phyloP scores from a whole-genome alignment of 2,888 invertebrate species.

The Erpobdella octoculata region DNA sequence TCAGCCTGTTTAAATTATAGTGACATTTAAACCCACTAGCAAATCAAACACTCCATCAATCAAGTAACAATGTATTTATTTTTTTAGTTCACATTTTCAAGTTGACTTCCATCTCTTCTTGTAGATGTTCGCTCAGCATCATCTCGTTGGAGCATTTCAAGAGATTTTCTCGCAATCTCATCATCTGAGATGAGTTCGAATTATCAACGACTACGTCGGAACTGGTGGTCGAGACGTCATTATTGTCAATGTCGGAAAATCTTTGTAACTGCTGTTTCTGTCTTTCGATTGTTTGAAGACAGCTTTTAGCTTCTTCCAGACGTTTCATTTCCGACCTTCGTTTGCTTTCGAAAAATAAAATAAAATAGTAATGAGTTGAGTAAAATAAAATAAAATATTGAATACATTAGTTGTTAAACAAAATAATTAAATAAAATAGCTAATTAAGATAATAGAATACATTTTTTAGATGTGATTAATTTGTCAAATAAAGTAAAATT shows the following conservation, averaged over 20 bases:
- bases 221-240: not conserved
- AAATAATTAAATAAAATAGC: slow-evolving; percentile 11
- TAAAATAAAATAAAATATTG: not conserved
- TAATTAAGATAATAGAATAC: too few relatives aligned
- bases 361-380: not conserved
- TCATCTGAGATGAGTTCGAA: slow-evolving; percentile 49
- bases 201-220: slow-evolving; percentile 45
- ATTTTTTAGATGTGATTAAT: too few relatives aligned
- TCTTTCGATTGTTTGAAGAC: slow-evolving; percentile 43
- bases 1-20: too few relatives aligned
- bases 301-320: slow-evolving; percentile 46
- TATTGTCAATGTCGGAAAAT: not conserved
- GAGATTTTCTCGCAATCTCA: slow-evolving; percentile 47
- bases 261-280: slow-evolving; percentile 47
- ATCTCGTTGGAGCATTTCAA: slow-evolving; percentile 49
- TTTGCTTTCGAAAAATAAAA: not conserved
- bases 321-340: slow-evolving; percentile 47
- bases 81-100: slow-evolving; percentile 46
- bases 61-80: not conserved
- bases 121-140: slow-evolving; percentile 47
- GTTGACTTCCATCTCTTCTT: slow-evolving; percentile 51
- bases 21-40: too few relatives aligned
- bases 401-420: not conserved
- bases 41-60: too few relatives aligned
- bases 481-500: too few relatives aligned